Base-by-base conservation (phyloP, 1,140 invertebrate species). In the Pogonomyrmex californicus region DNA sequence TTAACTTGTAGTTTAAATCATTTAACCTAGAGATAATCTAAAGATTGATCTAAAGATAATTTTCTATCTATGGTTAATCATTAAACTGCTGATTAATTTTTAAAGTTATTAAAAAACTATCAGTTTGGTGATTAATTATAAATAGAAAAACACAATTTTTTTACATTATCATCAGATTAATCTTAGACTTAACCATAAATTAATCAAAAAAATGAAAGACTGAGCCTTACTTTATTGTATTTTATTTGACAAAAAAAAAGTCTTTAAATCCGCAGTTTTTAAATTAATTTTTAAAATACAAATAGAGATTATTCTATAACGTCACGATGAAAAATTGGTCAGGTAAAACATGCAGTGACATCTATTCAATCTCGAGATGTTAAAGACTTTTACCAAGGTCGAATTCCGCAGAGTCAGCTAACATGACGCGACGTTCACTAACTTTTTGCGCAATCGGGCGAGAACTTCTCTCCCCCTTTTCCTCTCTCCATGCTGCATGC, bases 381-480 rank as follows among this genome's bases (percentile, higher is more conserved):
- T 44, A 51, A 58, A 82, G 54, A 82, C 41, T 41, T 73, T 83
- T 38, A 17, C 3, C 79, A 44, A 73, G 38, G 38, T 30, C 65
- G 51, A 51, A 82, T 82, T 82, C 38, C 65, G 36, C 44, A 60
- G 17, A 73, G 54, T 83, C 79, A 83, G 30, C 79, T 83, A 83
- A 75, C 41, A 60, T 17, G 68, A 73, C 23, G 41, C 38, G 65
- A 38, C 79, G 30, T 44, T 70, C 49, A 51, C 54, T 71, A 60
- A 85, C 58, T 85, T 85, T 87, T 87, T 76, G 47, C 73, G 23
- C 73, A 79, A 77, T 65, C 73, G 33, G 5, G 62, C 49, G 73
- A 85, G 30, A 66, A 85, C 14, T 51, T 78, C 44, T 65, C 73
- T 79, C 77, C 5, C 4, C 30, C 4, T 51, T 23, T 17, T 38